Conservation (phyloP, 1,140 invertebrate species). For the Ips nitidus region DNA sequence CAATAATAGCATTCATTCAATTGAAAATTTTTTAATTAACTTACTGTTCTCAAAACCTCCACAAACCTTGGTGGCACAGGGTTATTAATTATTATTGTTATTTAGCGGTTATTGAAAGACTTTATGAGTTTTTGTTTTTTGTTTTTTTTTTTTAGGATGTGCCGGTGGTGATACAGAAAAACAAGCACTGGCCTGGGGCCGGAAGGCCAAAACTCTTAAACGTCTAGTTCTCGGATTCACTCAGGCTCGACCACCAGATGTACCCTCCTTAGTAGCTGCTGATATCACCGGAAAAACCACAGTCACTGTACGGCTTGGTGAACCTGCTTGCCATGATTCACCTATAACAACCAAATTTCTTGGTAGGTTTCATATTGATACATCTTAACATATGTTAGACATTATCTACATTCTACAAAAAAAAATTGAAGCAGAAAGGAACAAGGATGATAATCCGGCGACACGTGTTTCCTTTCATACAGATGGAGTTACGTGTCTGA, state of each 20-base stretch:
- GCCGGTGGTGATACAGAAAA: constrained; percentile 76
- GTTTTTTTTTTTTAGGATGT: constrained; percentile 60
- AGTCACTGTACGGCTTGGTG: constrained; percentile 73
- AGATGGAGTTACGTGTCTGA: no score
- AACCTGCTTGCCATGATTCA: constrained; percentile 65
- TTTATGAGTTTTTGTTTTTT: no score
- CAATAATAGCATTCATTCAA: no score
- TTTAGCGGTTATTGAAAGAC: no score
- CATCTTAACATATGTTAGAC: background rate
- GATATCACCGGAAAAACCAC: constrained; percentile 81
- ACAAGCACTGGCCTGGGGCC: constrained; percentile 84
- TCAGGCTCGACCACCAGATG: constrained; percentile 73
- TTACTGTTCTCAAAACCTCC: no score
- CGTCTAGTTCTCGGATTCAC: constrained; percentile 63
- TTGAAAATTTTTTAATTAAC: no score
- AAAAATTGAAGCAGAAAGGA: no score
- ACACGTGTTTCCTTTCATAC: no score
- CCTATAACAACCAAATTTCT: constrained; percentile 88
- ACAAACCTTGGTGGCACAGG: no score
- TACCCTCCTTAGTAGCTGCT: constrained; percentile 73
- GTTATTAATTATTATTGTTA: no score
- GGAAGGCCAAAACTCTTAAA: constrained; percentile 76
- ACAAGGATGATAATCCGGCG: no score
- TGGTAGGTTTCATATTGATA: constrained; percentile 58
- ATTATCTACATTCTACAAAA: no score